A percentile compares a stretch with the other conserved stretches of the same genome.
Evolutionary conservation across 2,113 vertebrate species (phyloP).

Genomic region (Oncorhynchus tshawytscha): DNA sequence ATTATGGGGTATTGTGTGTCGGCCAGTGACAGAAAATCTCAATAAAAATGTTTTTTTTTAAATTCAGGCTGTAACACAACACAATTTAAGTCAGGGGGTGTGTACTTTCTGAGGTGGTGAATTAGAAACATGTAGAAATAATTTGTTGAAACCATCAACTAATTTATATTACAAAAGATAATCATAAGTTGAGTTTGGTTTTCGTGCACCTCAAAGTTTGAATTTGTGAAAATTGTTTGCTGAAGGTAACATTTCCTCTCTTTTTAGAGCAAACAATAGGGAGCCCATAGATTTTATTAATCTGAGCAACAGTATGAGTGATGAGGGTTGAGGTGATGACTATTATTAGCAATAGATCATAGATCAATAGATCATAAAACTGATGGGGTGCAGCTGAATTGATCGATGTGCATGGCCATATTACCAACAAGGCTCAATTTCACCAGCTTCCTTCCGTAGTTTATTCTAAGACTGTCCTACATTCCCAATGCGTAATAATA

Average conservation of each 20-base stretch:
- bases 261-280: conserved; percentile 19
- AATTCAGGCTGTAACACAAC: too few relatives aligned
- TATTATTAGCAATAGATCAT: conserved; percentile 39
- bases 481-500: conserved; percentile 10
- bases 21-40: too few relatives aligned
- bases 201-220: not conserved
- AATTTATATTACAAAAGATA: conserved; percentile 14
- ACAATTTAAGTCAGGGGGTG: too few relatives aligned
- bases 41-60: too few relatives aligned
- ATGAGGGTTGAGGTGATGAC: conserved; percentile 17
- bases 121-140: conserved; percentile 53
- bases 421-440: conserved; percentile 21
- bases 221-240: not conserved
- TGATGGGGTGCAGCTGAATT: conserved; percentile 16
- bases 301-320: conserved; percentile 12
- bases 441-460: conserved; percentile 8
- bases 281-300: not conserved
- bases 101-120: not conserved
- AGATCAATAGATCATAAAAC: conserved; percentile 14
- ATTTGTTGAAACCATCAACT: conserved; percentile 21
- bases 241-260: not conserved
- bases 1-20: too few relatives aligned
- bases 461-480: conserved; percentile 22
- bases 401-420: conserved; percentile 36
- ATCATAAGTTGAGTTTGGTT: conserved; percentile 11